Evolutionary conservation across 1,140 invertebrate species (phyloP).

Genomic region (Brachionus angularis): DNA sequence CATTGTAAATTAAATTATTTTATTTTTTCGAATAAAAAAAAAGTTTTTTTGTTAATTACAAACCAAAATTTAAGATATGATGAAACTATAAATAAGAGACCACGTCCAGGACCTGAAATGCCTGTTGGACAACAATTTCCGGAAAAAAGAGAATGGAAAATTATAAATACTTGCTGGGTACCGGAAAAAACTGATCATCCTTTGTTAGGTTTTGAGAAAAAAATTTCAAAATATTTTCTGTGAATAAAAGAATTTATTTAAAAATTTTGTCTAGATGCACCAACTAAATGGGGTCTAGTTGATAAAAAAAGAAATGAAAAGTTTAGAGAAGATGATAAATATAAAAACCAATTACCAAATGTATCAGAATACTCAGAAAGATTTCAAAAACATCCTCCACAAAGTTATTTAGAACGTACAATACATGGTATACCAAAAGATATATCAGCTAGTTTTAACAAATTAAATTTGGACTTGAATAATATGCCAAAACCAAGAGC

Average conservation of each 20-base stretch:
- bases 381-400: constrained; percentile 24
- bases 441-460: constrained; percentile 40
- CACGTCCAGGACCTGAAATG: neutral
- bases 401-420: constrained; percentile 13
- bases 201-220: constrained; percentile 14
- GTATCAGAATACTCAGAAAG: constrained; percentile 31
- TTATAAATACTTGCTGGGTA: constrained; percentile 23
- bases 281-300: constrained; percentile 28
- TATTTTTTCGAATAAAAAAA: neutral
- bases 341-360: constrained; percentile 31
- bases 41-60: too few relatives aligned
- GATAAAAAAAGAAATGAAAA: constrained; percentile 30
- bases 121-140: constrained; percentile 10
- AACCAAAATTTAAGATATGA: constrained; percentile 41
- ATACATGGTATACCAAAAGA: constrained; percentile 18
- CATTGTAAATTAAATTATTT: neutral
- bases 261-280: neutral
- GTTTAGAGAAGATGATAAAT: constrained; percentile 19
- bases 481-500: constrained; percentile 10
- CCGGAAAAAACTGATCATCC: constrained; percentile 43
- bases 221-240: neutral
- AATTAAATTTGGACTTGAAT: constrained; percentile 22
- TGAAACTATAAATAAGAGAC: constrained; percentile 31
- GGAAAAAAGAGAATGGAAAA: constrained; percentile 35
- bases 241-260: too few relatives aligned